Evolutionary conservation across 92 coral and sea anemone genomes (phyloP), one percentile per base, ranked within the genome.

Genomic region (Parazoanthus atlanticus): DNA sequence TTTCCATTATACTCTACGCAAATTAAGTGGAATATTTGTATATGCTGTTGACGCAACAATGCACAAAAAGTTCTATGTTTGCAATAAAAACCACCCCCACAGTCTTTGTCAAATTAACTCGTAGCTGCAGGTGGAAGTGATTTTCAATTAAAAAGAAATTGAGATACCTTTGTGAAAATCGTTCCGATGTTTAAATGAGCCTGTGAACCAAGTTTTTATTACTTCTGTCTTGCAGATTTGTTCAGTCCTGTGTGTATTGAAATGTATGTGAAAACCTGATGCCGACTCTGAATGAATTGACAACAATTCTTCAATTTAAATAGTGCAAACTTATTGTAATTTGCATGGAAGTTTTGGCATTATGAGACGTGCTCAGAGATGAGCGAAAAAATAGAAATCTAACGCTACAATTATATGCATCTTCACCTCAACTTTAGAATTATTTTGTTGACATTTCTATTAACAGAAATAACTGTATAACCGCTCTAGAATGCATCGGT

Each of bases 21-120:
- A 80, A 52, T 84, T 84, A 70, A 84, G n/a, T 36, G 43, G 67
- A 84, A 29, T 84, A 26, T 49, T 70, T 69, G 29, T 70, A 49
- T 43, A 70, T 46, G 12, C 23, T 84, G 78, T 84, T 84, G 56
- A 84, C 31, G 23, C 61, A 43, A 46, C 66, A 70, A 52, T 43
- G 38, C 29, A 69, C 66, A 84, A 84, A 70, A 66, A 70, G 33
- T 43, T 70, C 40, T 32, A 17, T 84, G 78, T 69, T 84, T 84
- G 64, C 29, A 43, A 84, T 28, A 71, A 31, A 84, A 47, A 1
- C n/a, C 64, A 69, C 40, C 47, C 67, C 78, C 43, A 41, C 66
- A 38, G 36, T 33, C 78, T 84, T 82, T 65, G 61, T 69, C 38
- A 69, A 84, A 43, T 70, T 46, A 70, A 84, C 30, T 46, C 64